phyloP scores from a whole-genome alignment of 1,140 invertebrate genomes.

The Laodelphax striatellus region DNA sequence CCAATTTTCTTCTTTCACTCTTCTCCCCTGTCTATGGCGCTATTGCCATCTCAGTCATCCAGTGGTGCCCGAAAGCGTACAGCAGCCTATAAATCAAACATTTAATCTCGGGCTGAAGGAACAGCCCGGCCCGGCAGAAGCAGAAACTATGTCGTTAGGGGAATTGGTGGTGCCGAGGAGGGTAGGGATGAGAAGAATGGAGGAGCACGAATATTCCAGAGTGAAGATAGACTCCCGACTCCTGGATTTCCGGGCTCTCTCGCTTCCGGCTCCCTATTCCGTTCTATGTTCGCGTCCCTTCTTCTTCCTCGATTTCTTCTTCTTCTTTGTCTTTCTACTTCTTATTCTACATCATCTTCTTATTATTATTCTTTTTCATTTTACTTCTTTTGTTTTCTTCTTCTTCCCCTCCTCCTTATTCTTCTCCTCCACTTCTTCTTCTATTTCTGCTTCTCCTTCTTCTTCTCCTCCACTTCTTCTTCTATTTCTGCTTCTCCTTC shows the following conservation, averaged over 20 bases:
- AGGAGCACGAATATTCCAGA: background rate
- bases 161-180: background rate
- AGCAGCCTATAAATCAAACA: conserved; percentile 10
- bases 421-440: background rate
- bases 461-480: too few relatives aligned
- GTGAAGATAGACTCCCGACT: conserved; percentile 6
- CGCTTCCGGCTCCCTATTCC: background rate
- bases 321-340: conserved; percentile 8
- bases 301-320: conserved; percentile 4
- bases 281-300: background rate
- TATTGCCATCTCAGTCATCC: background rate
- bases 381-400: conserved; percentile 1
- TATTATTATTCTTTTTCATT: background rate
- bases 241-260: conserved; percentile 10
- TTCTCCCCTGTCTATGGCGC: background rate
- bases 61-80: background rate
- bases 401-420: background rate
- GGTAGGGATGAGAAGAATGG: conserved; percentile 1
- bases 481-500: too few relatives aligned
- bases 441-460: too few relatives aligned
- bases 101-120: conserved; percentile 7
- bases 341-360: background rate
- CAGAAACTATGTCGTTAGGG: conserved; percentile 6
- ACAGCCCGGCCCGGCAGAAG: too few relatives aligned
- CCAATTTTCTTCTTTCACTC: background rate